Conservation (phyloP, 2,888 invertebrate genomes). For the Nomada flava region DNA sequence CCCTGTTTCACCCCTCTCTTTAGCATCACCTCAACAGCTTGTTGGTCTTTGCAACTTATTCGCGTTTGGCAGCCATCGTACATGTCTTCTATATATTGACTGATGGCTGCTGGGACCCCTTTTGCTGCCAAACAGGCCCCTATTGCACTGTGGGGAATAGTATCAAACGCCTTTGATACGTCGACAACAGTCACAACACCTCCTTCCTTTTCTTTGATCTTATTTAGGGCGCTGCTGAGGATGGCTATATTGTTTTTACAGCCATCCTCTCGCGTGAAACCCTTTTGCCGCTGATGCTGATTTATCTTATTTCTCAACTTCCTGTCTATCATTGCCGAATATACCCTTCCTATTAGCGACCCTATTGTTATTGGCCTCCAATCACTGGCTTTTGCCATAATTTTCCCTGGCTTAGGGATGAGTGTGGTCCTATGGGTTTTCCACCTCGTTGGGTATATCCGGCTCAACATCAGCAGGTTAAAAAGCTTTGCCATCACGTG, state of each 20-base stretch:
- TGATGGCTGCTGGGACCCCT: too few relatives aligned
- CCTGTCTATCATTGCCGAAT: background rate
- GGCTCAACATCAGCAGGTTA: background rate
- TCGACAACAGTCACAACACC: background rate
- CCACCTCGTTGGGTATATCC: background rate
- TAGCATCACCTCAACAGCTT: accelerated
- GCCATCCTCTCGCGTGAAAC: background rate
- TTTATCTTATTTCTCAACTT: accelerated
- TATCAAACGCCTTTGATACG: background rate
- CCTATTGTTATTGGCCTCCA: slow-evolving; percentile 13
- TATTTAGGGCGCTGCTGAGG: background rate
- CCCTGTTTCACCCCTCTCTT: background rate
- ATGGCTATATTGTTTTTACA: background rate
- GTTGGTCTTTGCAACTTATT: background rate
- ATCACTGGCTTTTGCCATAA: accelerated
- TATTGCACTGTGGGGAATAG: too few relatives aligned
- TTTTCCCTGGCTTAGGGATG: background rate
- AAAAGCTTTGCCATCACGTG: background rate
- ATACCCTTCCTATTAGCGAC: background rate
- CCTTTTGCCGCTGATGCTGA: background rate
- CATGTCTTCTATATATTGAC: background rate
- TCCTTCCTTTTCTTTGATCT: background rate
- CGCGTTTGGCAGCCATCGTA: background rate
- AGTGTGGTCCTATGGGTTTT: background rate
- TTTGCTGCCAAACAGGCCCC: background rate